Percentiles rank a stretch among this genome's conserved stretches.
phyloP scores from a whole-genome alignment of 2,888 invertebrate genomes.

The Apamea sordens region DNA sequence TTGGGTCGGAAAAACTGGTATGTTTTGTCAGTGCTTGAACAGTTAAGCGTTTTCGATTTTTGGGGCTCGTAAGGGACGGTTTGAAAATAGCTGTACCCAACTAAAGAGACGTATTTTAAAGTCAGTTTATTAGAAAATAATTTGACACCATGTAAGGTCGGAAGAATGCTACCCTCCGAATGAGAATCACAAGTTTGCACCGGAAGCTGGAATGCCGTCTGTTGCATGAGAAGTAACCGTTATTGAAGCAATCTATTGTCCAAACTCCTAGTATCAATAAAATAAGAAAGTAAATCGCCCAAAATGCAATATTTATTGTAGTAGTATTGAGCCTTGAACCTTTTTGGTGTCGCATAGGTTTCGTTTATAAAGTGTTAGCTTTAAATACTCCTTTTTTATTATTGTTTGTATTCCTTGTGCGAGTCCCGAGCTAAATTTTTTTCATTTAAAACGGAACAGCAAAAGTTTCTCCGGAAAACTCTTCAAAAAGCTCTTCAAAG shows the following conservation, averaged over 20 bases:
- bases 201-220: not conserved
- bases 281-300: no score
- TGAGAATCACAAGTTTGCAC: not conserved
- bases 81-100: not conserved
- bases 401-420: no score
- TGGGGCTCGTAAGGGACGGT: no score
- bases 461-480: not conserved
- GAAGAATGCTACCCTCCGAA: not conserved
- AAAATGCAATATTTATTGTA: not conserved
- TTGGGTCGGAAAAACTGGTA: not conserved
- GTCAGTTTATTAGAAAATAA: not conserved
- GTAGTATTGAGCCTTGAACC: not conserved
- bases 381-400: not conserved
- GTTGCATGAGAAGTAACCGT: not conserved
- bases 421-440: not conserved
- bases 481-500: constrained; percentile 6
- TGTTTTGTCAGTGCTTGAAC: not conserved
- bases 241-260: not conserved
- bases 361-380: not conserved
- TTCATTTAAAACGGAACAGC: not conserved
- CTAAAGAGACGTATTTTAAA: not conserved
- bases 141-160: not conserved
- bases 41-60: not conserved
- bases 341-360: not conserved
- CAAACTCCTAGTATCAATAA: not conserved